These are phyloP conservation scores for Microcaecilia unicolor DNA, from an alignment of 2,797 vertebrate genomes.

Conservation along the genomic window DNA sequence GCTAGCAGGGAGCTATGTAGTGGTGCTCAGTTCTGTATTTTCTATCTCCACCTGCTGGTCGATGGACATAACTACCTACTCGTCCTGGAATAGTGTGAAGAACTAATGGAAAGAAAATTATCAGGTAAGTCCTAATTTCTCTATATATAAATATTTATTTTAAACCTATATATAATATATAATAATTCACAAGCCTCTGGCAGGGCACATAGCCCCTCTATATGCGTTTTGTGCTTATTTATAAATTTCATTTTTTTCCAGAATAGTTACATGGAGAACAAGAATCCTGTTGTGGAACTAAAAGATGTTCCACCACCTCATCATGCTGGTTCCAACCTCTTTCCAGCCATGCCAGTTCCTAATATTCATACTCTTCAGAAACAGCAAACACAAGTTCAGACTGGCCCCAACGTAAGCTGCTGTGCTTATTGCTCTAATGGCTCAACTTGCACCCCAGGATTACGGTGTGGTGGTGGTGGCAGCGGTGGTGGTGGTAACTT, in stretches of 20 bases:
- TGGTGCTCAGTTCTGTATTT: no score
- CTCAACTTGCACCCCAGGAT: slow-evolving; percentile 41
- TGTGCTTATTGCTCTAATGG: slow-evolving; percentile 71
- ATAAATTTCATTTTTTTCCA: slow-evolving; percentile 41
- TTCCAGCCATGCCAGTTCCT: slow-evolving; percentile 64
- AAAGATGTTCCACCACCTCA: slow-evolving; percentile 82
- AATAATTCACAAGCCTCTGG: no score
- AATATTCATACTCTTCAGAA: slow-evolving; percentile 61
- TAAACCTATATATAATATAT: no score
- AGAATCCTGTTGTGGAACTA: slow-evolving; percentile 69
- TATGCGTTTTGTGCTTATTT: no score
- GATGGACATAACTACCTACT: no score
- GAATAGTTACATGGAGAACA: slow-evolving; percentile 86
- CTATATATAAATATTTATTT: no score
- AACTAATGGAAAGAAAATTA: no score
- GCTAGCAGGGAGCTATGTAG: no score
- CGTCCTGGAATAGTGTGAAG: no score
- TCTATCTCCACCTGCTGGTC: no score
- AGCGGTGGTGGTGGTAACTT: slow-evolving; percentile 49
- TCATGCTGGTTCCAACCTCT: slow-evolving; percentile 62
- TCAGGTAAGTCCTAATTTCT: no score
- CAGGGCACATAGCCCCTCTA: no score
- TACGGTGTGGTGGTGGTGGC: slow-evolving; percentile 47
- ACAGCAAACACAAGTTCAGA: slow-evolving; percentile 55
- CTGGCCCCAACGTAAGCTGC: slow-evolving; percentile 86